phyloP scores from a whole-genome alignment of 1,140 invertebrate genomes.

The Drosophila funebris region DNA sequence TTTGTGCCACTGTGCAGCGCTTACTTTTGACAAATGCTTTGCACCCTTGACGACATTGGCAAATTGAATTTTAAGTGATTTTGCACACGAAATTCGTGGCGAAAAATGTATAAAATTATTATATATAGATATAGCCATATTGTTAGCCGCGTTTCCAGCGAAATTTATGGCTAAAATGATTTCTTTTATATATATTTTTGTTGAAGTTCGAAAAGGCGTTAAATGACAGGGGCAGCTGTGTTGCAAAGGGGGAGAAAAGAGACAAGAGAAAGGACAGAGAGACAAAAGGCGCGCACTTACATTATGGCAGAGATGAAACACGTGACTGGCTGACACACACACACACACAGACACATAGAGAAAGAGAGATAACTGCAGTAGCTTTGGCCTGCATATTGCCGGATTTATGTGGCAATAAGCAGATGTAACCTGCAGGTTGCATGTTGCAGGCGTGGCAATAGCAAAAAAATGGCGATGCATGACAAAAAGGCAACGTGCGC shows the following conservation, averaged over 20 bases:
- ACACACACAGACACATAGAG: not conserved
- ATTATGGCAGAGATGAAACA: slow-evolving; percentile 70
- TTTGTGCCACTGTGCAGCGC: slow-evolving; percentile 18
- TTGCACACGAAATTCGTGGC: slow-evolving; percentile 28
- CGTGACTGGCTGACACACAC: slow-evolving; percentile 51
- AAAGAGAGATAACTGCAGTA: slow-evolving; percentile 30
- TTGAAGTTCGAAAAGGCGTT: slow-evolving; percentile 23
- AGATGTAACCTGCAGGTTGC: slow-evolving; percentile 65
- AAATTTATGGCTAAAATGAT: slow-evolving; percentile 55
- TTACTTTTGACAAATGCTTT: slow-evolving; percentile 38
- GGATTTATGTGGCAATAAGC: slow-evolving; percentile 81
- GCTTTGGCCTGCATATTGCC: slow-evolving; percentile 68
- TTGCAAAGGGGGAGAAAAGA: not conserved
- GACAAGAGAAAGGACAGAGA: not conserved
- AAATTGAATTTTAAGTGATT: slow-evolving; percentile 67
- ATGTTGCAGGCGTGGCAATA: not conserved
- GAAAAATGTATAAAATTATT: slow-evolving; percentile 32
- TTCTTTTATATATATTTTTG: slow-evolving; percentile 33
- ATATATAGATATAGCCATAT: slow-evolving; percentile 31
- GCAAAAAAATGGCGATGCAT: slow-evolving; percentile 39
- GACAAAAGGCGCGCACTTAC: slow-evolving; percentile 60
- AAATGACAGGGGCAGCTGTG: slow-evolving; percentile 42
- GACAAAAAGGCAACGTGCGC: slow-evolving; percentile 58
- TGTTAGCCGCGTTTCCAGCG: not conserved
- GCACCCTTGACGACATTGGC: slow-evolving; percentile 33